Evolutionary conservation across 2,113 vertebrate genomes (phyloP).

Genomic region (Tylochromis polylepis): DNA sequence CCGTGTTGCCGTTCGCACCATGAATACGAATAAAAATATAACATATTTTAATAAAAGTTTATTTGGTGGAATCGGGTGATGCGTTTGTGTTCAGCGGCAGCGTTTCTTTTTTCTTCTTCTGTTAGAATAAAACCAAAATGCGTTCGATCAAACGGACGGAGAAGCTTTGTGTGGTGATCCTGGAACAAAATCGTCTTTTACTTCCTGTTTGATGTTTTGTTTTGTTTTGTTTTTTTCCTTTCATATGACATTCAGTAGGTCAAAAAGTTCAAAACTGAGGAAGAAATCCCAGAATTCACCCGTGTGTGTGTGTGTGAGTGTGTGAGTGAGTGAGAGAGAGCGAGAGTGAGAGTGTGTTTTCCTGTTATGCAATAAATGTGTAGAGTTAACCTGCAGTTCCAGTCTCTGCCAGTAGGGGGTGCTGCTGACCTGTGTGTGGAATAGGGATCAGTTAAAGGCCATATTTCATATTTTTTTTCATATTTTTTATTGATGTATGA

Average conservation of each 20-base stretch:
- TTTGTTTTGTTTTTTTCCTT: neutral
- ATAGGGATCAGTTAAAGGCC: conserved; percentile 62
- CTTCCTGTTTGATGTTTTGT: neutral
- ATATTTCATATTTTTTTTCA: conserved; percentile 67
- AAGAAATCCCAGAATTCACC: neutral
- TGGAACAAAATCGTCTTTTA: neutral
- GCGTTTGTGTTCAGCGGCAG: neutral
- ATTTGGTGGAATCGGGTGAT: too few species aligned
- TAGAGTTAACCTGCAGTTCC: conserved; percentile 37
- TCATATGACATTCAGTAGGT: neutral
- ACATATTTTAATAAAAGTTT: neutral
- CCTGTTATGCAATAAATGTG: conserved; percentile 36
- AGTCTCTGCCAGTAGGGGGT: conserved; percentile 54
- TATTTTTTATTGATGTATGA: conserved; percentile 52
- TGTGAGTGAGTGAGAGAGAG: neutral
- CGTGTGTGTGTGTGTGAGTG: neutral
- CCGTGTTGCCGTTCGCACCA: neutral
- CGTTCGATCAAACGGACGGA: neutral
- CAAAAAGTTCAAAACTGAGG: neutral
- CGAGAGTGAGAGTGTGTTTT: neutral
- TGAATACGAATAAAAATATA: neutral
- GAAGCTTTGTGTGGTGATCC: neutral
- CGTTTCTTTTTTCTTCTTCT: neutral
- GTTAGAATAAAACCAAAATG: neutral
- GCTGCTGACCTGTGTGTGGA: conserved; percentile 53